Evolutionary conservation across 1,140 invertebrate genomes (phyloP).

Genomic region (Thereuonema tuberculata): DNA sequence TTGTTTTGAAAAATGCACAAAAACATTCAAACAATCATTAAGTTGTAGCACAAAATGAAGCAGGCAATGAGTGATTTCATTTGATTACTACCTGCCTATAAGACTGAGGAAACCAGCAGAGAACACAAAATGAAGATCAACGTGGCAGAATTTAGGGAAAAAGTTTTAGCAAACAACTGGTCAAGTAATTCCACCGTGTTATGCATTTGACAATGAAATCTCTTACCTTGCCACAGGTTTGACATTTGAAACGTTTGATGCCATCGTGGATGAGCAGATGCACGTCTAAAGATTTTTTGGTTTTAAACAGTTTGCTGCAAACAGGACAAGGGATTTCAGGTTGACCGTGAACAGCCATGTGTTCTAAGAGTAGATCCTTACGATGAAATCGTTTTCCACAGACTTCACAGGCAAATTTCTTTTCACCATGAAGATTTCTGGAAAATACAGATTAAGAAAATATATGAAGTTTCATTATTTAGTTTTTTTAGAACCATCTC

Average conservation of each 20-base stretch:
- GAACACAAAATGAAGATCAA: too few species aligned
- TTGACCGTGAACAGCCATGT: constrained; percentile 33
- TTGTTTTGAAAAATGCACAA: too few species aligned
- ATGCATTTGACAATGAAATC: not conserved
- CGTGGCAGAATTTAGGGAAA: too few species aligned
- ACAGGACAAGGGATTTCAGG: constrained; percentile 31
- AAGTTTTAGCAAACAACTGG: too few species aligned
- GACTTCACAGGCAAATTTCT: constrained; percentile 31
- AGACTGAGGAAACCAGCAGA: too few species aligned
- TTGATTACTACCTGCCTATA: too few species aligned
- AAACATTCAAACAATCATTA: too few species aligned
- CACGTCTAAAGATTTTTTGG: constrained; percentile 35
- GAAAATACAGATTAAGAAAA: constrained; percentile 1
- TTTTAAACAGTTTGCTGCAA: constrained; percentile 36
- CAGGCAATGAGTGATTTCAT: too few species aligned
- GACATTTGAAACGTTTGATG: constrained; percentile 31
- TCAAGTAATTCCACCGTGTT: too few species aligned
- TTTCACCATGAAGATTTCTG: constrained; percentile 30
- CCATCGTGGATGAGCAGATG: constrained; percentile 30
- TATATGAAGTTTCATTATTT: not conserved
- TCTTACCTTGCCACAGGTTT: constrained; percentile 35
- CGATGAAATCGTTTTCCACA: constrained; percentile 38
- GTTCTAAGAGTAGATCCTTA: constrained; percentile 33
- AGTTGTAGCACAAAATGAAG: too few species aligned
- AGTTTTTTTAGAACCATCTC: too few species aligned